These are phyloP conservation scores for Drosophila merina DNA, from an alignment of 2,888 invertebrate genomes.

Conservation along the genomic window DNA sequence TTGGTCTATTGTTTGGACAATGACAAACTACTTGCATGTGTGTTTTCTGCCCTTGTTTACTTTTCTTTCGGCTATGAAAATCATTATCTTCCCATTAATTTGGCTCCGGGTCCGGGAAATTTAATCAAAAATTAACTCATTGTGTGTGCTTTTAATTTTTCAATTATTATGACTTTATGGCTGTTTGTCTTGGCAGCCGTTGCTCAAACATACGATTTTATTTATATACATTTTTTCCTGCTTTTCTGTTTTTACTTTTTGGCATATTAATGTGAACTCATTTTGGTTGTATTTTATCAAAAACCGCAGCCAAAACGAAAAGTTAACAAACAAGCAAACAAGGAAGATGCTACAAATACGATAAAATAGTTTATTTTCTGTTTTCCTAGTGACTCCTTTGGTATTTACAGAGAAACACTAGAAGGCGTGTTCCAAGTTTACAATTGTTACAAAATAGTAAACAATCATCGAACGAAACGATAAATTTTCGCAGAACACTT, in stretches of 20 bases:
- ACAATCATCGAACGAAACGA: constrained; percentile 27
- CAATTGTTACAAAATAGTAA: constrained; percentile 11
- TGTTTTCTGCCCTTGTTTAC: constrained; percentile 33
- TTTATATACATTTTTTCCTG: constrained; percentile 12
- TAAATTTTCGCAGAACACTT: constrained; percentile 15
- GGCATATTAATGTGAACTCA: constrained; percentile 14
- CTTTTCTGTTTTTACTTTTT: constrained; percentile 12
- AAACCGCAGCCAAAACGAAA: constrained; percentile 45
- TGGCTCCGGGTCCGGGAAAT: constrained; percentile 23
- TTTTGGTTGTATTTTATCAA: constrained; percentile 54
- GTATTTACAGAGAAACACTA: constrained; percentile 26
- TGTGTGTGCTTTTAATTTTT: constrained; percentile 70
- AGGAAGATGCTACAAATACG: constrained; percentile 7
- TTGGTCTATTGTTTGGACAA: constrained; percentile 39
- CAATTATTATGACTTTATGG: constrained; percentile 68
- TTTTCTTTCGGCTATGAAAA: constrained; percentile 33
- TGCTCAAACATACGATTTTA: constrained; percentile 33
- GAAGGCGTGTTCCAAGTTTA: constrained; percentile 16
- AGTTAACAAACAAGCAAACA: constrained; percentile 1
- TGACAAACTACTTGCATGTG: constrained; percentile 56
- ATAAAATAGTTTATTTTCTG: constrained; percentile 24
- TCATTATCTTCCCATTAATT: constrained; percentile 53
- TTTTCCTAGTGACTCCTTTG: not conserved
- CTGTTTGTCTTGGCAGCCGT: constrained; percentile 63
- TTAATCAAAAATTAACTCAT: constrained; percentile 38